Conservation (phyloP, 35 echinoderm and acorn worm genomes). For the Apostichopus japonicus region DNA sequence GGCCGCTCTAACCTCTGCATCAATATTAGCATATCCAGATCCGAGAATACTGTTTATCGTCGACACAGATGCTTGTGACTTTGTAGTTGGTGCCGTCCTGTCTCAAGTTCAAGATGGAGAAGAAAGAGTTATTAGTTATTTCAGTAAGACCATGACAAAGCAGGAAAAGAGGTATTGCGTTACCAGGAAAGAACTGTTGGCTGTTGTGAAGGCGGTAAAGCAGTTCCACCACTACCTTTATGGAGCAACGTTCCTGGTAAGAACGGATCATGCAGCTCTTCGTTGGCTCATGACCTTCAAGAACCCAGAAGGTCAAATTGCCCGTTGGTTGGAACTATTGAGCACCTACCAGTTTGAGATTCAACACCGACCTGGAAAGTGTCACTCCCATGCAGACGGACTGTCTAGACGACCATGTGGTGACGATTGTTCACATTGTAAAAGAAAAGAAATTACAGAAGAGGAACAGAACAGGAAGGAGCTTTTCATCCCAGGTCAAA, state of each 20-base stretch:
- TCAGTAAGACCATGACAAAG: neutral
- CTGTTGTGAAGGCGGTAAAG: slow-evolving; percentile 8
- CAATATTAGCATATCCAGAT: slow-evolving; percentile 63
- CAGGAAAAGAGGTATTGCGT: neutral
- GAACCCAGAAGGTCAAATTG: slow-evolving; percentile 66
- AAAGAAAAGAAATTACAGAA: neutral
- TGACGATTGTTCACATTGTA: neutral
- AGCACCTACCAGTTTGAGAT: slow-evolving; percentile 37
- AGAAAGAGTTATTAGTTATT: slow-evolving; percentile 47
- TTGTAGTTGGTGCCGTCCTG: slow-evolving; percentile 58
- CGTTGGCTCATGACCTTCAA: slow-evolving; percentile 70
- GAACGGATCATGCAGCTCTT: slow-evolving; percentile 64
- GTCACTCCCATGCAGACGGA: slow-evolving; percentile 26
- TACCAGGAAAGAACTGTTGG: no score
- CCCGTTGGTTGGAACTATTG: slow-evolving; percentile 43
- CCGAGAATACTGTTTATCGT: slow-evolving; percentile 31
- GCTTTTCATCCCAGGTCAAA: no score
- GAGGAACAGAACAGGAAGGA: neutral
- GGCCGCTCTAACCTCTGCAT: slow-evolving; percentile 15
- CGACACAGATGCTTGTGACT: slow-evolving; percentile 74
- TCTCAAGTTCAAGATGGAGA: slow-evolving; percentile 72
- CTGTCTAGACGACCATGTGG: neutral
- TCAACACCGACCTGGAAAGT: slow-evolving; percentile 29
- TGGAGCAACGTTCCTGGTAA: slow-evolving; percentile 17
- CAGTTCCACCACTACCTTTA: slow-evolving; percentile 45